A percentile compares a stretch with the other conserved stretches of the same genome.
Conservation (phyloP, 2,888 invertebrate species). For the Microplitis manilae region DNA sequence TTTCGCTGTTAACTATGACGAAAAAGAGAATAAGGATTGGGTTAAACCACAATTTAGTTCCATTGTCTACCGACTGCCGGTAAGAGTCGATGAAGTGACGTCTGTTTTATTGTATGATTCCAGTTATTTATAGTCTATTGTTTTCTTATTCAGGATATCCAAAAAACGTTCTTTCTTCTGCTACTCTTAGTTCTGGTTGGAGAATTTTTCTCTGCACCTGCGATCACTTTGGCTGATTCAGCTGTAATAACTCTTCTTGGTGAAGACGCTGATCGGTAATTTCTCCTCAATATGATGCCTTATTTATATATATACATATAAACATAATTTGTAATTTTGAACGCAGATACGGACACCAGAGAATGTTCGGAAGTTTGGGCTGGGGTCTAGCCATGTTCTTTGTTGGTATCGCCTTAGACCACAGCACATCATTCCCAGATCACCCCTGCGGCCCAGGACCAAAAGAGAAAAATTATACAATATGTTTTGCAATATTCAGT, state of each 20-base stretch:
- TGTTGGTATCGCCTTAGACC: constrained; percentile 95
- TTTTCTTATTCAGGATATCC: constrained; percentile 81
- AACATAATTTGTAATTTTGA: neutral
- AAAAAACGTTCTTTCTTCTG: constrained; percentile 95
- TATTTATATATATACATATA: neutral
- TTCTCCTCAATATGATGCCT: constrained; percentile 9
- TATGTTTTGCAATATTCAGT: constrained; percentile 98
- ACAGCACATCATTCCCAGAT: constrained; percentile 94
- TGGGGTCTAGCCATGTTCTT: constrained; percentile 99
- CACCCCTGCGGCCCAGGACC: constrained; percentile 92
- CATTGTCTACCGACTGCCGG: constrained; percentile 86
- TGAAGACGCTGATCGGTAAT: constrained; percentile 81
- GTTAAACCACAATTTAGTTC: constrained; percentile 94
- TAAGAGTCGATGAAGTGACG: constrained; percentile 51
- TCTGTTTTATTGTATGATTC: constrained; percentile 14
- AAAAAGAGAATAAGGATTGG: constrained; percentile 80
- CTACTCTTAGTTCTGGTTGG: constrained; percentile 94
- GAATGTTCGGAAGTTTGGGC: constrained; percentile 98
- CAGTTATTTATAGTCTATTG: constrained; percentile 21
- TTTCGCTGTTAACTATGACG: constrained; percentile 84
- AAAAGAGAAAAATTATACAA: constrained; percentile 97
- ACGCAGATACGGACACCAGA: constrained; percentile 91
- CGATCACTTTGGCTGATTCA: constrained; percentile 94
- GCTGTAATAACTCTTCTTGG: constrained; percentile 92
- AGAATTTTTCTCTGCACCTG: constrained; percentile 97